Evolutionary conservation across 2,888 invertebrate species (phyloP).

Genomic region (Coenonympha glycerion): DNA sequence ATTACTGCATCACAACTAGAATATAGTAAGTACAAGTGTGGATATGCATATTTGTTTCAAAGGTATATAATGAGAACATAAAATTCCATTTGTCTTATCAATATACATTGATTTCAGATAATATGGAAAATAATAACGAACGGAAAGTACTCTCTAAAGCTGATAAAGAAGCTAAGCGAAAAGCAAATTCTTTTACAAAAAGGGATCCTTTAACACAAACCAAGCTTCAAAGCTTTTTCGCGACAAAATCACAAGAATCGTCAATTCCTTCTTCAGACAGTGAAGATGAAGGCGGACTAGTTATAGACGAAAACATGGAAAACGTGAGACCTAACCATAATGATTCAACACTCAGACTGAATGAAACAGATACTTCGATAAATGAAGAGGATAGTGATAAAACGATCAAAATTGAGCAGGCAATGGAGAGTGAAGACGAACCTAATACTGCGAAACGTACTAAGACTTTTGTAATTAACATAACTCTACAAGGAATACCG

Average conservation of each 20-base stretch:
- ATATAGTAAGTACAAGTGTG: constrained; percentile 21
- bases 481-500: constrained; percentile 60
- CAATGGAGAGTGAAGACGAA: constrained; percentile 18
- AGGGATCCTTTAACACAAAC: constrained; percentile 69
- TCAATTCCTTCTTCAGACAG: constrained; percentile 41
- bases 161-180: constrained; percentile 62
- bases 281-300: constrained; percentile 46
- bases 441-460: constrained; percentile 28
- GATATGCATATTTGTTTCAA: background rate
- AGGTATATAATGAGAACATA: background rate
- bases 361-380: constrained; percentile 32
- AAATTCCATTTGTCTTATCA: background rate
- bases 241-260: constrained; percentile 46
- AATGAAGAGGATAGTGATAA: constrained; percentile 41
- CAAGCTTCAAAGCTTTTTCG: constrained; percentile 61
- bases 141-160: constrained; percentile 55
- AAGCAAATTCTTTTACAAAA: constrained; percentile 67
- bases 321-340: constrained; percentile 34
- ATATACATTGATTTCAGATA: constrained; percentile 32
- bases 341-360: constrained; percentile 41
- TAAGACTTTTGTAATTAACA: constrained; percentile 61
- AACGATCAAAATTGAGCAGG: constrained; percentile 44
- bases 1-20: constrained; percentile 58
- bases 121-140: constrained; percentile 39
- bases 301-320: constrained; percentile 55